A percentile compares a stretch with the other conserved stretches of the same genome.
phyloP scores from a whole-genome alignment of 2,888 invertebrate genomes.

The Acleris emargana region DNA sequence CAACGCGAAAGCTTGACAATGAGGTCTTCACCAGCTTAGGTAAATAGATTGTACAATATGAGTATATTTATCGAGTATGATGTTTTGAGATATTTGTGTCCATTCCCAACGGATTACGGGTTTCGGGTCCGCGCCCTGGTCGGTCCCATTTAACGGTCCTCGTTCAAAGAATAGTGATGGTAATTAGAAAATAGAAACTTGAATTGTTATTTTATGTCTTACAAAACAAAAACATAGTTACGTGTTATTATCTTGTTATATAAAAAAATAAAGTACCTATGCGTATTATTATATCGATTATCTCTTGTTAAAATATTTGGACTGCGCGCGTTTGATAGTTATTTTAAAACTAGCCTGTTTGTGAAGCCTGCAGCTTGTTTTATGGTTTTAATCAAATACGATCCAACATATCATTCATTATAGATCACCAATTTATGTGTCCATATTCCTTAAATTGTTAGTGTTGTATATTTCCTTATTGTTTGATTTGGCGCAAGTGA shows the following conservation, averaged over 20 bases:
- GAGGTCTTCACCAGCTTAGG: not conserved
- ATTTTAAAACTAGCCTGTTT: not conserved
- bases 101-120: not conserved
- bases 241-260: conserved; percentile 17
- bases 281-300: conserved; percentile 5
- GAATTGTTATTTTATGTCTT: conserved; percentile 9
- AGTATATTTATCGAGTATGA: not conserved
- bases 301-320: conserved; percentile 3
- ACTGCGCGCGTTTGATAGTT: conserved; percentile 7
- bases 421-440: not conserved
- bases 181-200: conserved; percentile 7
- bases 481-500: not conserved
- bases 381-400: conserved; percentile 13
- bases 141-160: not conserved
- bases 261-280: conserved; percentile 2
- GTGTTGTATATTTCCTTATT: not conserved
- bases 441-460: not conserved
- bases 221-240: conserved; percentile 12
- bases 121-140: not conserved
- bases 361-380: not conserved
- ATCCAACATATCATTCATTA: conserved; percentile 1
- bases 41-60: not conserved
- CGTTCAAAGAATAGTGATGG: conserved; percentile 13
- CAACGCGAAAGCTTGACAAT: not conserved
- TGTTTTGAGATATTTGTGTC: not conserved